These are phyloP conservation scores for Trichacis sp. DNA, from an alignment of 2,888 invertebrate genomes.

Conservation along the genomic window DNA sequence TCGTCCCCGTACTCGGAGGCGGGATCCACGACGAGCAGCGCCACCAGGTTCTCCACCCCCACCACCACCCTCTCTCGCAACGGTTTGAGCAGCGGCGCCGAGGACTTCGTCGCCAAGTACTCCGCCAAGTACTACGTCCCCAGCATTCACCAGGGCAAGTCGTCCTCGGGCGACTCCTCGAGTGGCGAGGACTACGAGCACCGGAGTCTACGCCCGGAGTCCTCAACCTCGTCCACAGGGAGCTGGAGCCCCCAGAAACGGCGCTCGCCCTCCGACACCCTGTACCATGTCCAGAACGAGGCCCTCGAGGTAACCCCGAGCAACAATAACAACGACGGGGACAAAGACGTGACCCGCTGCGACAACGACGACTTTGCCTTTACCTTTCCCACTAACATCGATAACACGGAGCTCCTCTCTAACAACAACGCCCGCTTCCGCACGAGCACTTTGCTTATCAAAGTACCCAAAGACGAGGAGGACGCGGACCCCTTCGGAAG, in stretches of 20 bases:
- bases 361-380: slow-evolving; percentile 62
- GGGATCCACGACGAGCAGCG: slow-evolving; percentile 43
- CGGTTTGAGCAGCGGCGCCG: too few species aligned
- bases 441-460: slow-evolving; percentile 39
- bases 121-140: slow-evolving; percentile 82
- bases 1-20: slow-evolving; percentile 56
- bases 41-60: slow-evolving; percentile 34
- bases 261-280: slow-evolving; percentile 49
- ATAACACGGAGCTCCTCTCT: slow-evolving; percentile 57
- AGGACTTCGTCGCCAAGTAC: slow-evolving; percentile 78
- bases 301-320: slow-evolving; percentile 57
- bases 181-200: slow-evolving; percentile 50
- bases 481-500: slow-evolving; percentile 52
- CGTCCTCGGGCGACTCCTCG: slow-evolving; percentile 47
- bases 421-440: slow-evolving; percentile 57
- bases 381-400: slow-evolving; percentile 58
- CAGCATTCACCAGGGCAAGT: slow-evolving; percentile 40
- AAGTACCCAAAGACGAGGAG: slow-evolving; percentile 16
- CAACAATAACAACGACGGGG: slow-evolving; percentile 43
- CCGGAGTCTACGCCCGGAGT: slow-evolving; percentile 43
- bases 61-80: too few species aligned
- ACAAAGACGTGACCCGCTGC: slow-evolving; percentile 60
- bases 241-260: slow-evolving; percentile 52
- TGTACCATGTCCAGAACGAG: slow-evolving; percentile 54
- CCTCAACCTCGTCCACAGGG: slow-evolving; percentile 48